These are phyloP conservation scores for Myanophis thanlyinensis DNA, from an alignment of 2,113 vertebrate genomes.

Conservation along the genomic window DNA sequence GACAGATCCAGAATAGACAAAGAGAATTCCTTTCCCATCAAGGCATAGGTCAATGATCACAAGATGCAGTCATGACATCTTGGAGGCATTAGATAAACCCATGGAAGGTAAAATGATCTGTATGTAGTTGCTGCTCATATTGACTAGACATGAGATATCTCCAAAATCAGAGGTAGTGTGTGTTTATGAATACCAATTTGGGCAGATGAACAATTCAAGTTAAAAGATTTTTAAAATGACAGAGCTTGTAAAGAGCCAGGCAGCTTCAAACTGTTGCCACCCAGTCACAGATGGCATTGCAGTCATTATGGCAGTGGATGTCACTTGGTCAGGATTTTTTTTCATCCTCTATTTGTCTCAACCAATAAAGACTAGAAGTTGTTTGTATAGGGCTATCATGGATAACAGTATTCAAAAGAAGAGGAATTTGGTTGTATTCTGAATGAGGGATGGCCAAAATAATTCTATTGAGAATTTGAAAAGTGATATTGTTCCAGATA, in stretches of 20 bases:
- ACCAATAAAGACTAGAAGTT: not conserved
- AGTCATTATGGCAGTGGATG: not conserved
- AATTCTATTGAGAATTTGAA: not conserved
- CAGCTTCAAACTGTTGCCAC: not conserved
- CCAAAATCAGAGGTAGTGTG: not conserved
- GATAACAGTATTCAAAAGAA: not conserved
- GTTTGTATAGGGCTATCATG: not conserved
- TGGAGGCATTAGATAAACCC: too few species aligned
- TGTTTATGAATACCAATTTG: not conserved
- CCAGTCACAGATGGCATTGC: not conserved
- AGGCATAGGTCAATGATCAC: not conserved
- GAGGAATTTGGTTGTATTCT: not conserved
- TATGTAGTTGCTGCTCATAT: not conserved
- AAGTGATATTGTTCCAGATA: not conserved
- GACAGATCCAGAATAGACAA: not conserved
- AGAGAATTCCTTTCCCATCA: not conserved
- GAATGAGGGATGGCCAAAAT: not conserved
- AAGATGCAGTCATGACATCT: not conserved
- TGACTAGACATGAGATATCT: not conserved
- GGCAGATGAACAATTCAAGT: not conserved
- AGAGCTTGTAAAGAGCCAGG: not conserved
- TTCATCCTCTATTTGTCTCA: not conserved
- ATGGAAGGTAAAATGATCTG: not conserved
- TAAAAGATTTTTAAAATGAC: not conserved
- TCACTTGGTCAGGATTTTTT: not conserved